Evolutionary conservation across 37 sponge, comb jelly and placozoan species (phyloP).

Genomic region (Hexactinellida sp.): DNA sequence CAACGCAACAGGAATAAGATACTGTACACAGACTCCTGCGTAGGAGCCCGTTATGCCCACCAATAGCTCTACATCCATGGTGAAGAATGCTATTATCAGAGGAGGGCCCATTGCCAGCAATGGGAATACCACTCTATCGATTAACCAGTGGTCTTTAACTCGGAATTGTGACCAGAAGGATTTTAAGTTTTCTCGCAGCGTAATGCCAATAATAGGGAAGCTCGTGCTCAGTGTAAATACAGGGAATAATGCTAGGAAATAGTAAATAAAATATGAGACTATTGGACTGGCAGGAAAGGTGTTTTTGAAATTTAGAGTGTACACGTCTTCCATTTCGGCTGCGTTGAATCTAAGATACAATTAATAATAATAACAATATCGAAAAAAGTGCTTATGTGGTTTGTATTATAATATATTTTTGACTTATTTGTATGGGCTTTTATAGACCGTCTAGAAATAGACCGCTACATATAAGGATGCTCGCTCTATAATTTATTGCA

Average conservation of each 20-base stretch:
- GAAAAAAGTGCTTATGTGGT: too few relatives aligned
- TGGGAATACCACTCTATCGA: slow-evolving; percentile 74
- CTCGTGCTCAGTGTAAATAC: slow-evolving; percentile 88
- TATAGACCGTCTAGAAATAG: too few relatives aligned
- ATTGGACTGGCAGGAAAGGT: not conserved
- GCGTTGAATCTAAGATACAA: not conserved
- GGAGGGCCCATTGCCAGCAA: slow-evolving; percentile 71
- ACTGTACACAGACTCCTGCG: slow-evolving; percentile 89
- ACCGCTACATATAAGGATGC: too few relatives aligned
- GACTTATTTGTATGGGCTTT: too few relatives aligned
- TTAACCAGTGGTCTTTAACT: slow-evolving; percentile 28
- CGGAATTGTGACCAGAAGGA: slow-evolving; percentile 14
- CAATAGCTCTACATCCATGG: slow-evolving; percentile 60
- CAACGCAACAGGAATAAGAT: slow-evolving; percentile 71
- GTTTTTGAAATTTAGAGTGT: slow-evolving; percentile 66
- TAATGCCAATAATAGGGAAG: slow-evolving; percentile 94
- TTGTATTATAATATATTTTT: too few relatives aligned
- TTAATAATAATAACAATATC: too few relatives aligned
- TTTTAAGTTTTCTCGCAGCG: slow-evolving; percentile 90
- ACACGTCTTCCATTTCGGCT: slow-evolving; percentile 34
- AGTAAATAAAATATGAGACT: slow-evolving; percentile 13
- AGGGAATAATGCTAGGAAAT: slow-evolving; percentile 82
- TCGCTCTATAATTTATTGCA: too few relatives aligned
- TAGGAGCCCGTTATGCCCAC: slow-evolving; percentile 83
- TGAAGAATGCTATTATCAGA: slow-evolving; percentile 58